These are phyloP conservation scores for Corvus cornix DNA, from an alignment of 2,113 vertebrate species.

Conservation along the genomic window DNA sequence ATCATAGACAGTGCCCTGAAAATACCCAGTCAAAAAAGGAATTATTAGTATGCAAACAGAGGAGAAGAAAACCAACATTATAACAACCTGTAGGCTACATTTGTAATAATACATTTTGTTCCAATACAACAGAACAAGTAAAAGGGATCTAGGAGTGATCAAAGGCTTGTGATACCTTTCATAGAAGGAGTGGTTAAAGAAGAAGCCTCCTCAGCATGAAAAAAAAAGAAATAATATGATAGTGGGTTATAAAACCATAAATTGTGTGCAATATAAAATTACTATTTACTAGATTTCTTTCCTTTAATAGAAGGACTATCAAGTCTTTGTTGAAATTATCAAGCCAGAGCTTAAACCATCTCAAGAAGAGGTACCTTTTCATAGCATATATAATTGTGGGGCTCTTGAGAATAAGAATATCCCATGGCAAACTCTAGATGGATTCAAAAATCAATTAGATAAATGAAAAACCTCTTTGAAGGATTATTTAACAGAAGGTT, in stretches of 20 bases:
- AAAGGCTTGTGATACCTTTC: not conserved
- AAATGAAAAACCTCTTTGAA: not conserved
- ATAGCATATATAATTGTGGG: not conserved
- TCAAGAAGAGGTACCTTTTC: not conserved
- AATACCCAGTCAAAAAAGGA: not conserved
- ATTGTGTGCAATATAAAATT: not conserved
- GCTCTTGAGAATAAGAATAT: not conserved
- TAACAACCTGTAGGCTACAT: not conserved
- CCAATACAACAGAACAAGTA: not conserved
- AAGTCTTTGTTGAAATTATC: not conserved
- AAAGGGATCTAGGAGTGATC: not conserved
- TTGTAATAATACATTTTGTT: not conserved
- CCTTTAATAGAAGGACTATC: not conserved
- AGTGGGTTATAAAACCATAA: not conserved
- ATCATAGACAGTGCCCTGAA: not conserved
- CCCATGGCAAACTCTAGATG: not conserved
- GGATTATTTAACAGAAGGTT: conserved; percentile 2
- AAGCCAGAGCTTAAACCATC: not conserved
- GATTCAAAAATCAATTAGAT: conserved; percentile 15
- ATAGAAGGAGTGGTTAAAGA: not conserved
- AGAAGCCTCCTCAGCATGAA: not conserved
- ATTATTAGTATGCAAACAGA: not conserved
- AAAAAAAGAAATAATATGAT: not conserved
- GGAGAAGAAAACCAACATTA: not conserved
- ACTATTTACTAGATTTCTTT: not conserved